These are phyloP conservation scores for Acrocera orbiculus DNA, from an alignment of 2,888 invertebrate genomes.

Conservation along the genomic window DNA sequence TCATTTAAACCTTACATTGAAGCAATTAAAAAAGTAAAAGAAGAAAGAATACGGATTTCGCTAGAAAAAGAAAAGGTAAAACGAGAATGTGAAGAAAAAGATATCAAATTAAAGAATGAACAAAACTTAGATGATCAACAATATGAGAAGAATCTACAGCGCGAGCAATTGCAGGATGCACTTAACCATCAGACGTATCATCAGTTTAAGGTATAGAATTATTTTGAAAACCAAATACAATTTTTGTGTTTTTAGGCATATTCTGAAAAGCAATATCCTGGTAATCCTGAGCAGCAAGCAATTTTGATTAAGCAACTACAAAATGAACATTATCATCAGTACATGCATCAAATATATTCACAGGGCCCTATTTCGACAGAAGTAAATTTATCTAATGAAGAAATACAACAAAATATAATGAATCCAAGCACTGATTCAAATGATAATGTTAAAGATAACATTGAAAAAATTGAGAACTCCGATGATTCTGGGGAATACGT, in stretches of 20 bases:
- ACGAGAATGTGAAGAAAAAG: constrained; percentile 31
- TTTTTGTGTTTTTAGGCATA: constrained; percentile 51
- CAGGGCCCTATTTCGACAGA: constrained; percentile 12
- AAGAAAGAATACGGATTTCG: constrained; percentile 50
- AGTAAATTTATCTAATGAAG: constrained; percentile 11
- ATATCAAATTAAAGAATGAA: constrained; percentile 39
- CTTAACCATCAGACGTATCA: constrained; percentile 86
- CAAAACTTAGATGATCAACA: constrained; percentile 18
- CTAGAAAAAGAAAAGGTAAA: constrained; percentile 19
- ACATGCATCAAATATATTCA: constrained; percentile 78
- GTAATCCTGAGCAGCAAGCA: constrained; percentile 79
- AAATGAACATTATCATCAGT: constrained; percentile 97
- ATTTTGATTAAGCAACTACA: constrained; percentile 85
- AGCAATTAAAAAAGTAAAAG: constrained; percentile 75
- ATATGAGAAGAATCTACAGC: constrained; percentile 25
- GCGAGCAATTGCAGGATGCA: constrained; percentile 80
- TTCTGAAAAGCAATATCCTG: constrained; percentile 84
- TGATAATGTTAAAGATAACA: constrained; percentile 20
- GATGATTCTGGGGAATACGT: constrained; percentile 32
- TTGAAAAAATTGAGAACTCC: constrained; percentile 12
- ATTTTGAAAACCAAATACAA: neutral
- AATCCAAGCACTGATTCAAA: constrained; percentile 3
- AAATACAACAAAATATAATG: constrained; percentile 1
- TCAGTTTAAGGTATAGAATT: constrained; percentile 46
- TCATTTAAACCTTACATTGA: constrained; percentile 79